Percentiles rank a stretch among this genome's conserved stretches.
Evolutionary conservation across 2,113 vertebrate species (phyloP).

Genomic region (Chaetorhynchus papuensis): DNA sequence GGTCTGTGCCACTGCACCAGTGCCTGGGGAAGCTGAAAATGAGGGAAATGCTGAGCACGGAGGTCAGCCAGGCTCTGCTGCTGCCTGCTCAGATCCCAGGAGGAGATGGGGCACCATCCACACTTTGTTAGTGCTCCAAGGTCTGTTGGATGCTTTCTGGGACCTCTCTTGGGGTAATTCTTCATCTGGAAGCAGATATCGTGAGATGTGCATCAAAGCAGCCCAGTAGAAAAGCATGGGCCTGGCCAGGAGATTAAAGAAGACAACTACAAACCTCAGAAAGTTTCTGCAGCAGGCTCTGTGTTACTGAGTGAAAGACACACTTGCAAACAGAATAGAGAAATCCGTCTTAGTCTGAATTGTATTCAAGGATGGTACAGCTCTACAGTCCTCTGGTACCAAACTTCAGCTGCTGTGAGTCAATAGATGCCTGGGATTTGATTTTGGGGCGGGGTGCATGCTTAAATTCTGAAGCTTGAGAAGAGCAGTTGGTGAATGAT

Average conservation of each 20-base stretch:
- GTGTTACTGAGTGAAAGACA: not conserved
- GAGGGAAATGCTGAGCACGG: rapidly evolving
- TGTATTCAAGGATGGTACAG: rapidly evolving
- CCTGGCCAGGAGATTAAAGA: not conserved
- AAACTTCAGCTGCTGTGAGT: not conserved
- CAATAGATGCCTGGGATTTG: not conserved
- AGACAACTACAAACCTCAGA: not conserved
- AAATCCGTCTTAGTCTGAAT: not conserved
- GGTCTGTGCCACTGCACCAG: not conserved
- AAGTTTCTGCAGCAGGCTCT: not conserved
- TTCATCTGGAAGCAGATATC: not conserved
- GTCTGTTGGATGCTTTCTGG: not conserved
- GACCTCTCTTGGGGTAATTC: not conserved
- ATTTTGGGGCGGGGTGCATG: not conserved
- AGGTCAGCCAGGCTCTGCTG: not conserved
- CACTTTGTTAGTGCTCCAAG: rapidly evolving
- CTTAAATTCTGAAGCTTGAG: not conserved
- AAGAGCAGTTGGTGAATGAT: not conserved
- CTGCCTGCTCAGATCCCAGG: not conserved
- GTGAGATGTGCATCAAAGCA: not conserved
- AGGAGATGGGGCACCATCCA: not conserved
- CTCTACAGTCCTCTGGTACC: not conserved
- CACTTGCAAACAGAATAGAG: not conserved
- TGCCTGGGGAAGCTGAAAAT: not conserved
- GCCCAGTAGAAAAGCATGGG: not conserved